phyloP scores from a whole-genome alignment of 2,797 vertebrate species.

The Falco naumanni region DNA sequence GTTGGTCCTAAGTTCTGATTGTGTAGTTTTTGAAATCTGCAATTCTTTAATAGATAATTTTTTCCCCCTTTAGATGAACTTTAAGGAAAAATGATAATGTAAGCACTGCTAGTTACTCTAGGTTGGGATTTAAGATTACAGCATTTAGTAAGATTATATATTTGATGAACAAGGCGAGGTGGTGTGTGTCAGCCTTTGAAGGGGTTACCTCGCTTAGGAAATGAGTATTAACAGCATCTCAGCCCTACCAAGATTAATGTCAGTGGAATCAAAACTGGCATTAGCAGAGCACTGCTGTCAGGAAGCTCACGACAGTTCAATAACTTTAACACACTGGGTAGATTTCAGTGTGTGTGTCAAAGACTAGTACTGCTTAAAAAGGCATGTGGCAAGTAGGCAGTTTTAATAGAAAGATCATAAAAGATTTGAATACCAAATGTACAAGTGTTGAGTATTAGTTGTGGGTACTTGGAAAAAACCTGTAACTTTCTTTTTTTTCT shows the following conservation, averaged over 20 bases:
- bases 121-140: conserved; percentile 67
- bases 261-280: conserved; percentile 55
- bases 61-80: conserved; percentile 62
- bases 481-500: background rate
- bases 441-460: background rate
- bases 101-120: conserved; percentile 57
- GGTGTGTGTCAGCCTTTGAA: conserved; percentile 62
- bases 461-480: background rate
- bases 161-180: conserved; percentile 72
- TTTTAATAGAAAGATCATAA: conserved; percentile 44
- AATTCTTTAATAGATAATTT: conserved; percentile 58
- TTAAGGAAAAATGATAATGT: conserved; percentile 74
- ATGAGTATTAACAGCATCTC: conserved; percentile 73
- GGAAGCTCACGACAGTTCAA: conserved; percentile 37
- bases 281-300: conserved; percentile 43
- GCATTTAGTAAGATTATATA: conserved; percentile 70
- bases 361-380: conserved; percentile 37
- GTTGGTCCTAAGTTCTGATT: conserved; percentile 52
- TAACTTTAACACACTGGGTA: conserved; percentile 44
- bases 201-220: conserved; percentile 67
- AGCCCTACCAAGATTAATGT: conserved; percentile 63
- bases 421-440: conserved; percentile 52
- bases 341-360: conserved; percentile 43
- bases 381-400: conserved; percentile 54
- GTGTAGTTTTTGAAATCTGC: conserved; percentile 30